These are phyloP conservation scores for Pygmarrhopalites habei DNA, from an alignment of 1,140 invertebrate genomes.

Conservation along the genomic window DNA sequence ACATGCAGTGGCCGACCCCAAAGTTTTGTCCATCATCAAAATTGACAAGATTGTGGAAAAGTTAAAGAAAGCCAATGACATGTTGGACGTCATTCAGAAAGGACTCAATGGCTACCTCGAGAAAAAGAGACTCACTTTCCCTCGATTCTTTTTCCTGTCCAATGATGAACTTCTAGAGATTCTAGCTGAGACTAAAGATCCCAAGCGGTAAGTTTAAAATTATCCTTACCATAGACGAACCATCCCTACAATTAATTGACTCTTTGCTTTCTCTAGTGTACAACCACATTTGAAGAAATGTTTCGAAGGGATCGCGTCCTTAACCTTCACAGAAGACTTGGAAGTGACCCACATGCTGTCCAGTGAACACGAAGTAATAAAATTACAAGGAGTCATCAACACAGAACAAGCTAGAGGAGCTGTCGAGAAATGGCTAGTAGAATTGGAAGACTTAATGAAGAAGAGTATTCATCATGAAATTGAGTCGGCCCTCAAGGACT, in stretches of 20 bases:
- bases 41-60: constrained; percentile 91
- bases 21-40: constrained; percentile 74
- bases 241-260: no score
- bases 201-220: constrained; percentile 70
- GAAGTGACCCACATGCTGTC: constrained; percentile 87
- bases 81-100: constrained; percentile 82
- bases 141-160: constrained; percentile 93
- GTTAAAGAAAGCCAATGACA: constrained; percentile 76
- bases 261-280: constrained; percentile 56
- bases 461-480: constrained; percentile 67
- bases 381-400: constrained; percentile 69
- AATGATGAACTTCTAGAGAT: constrained; percentile 95
- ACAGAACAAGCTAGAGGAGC: constrained; percentile 83
- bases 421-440: constrained; percentile 93
- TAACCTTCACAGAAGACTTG: constrained; percentile 76
- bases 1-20: constrained; percentile 63
- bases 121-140: constrained; percentile 89
- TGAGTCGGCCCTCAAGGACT: constrained; percentile 55
- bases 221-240: no score
- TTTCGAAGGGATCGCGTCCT: constrained; percentile 82
- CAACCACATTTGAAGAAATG: constrained; percentile 97
- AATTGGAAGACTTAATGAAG: constrained; percentile 87
- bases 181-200: constrained; percentile 93
- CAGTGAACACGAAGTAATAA: constrained; percentile 75
- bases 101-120: constrained; percentile 91